These are phyloP conservation scores for Sinocyclocheilus anophthalmus DNA, from an alignment of 2,113 vertebrate species.

Conservation along the genomic window DNA sequence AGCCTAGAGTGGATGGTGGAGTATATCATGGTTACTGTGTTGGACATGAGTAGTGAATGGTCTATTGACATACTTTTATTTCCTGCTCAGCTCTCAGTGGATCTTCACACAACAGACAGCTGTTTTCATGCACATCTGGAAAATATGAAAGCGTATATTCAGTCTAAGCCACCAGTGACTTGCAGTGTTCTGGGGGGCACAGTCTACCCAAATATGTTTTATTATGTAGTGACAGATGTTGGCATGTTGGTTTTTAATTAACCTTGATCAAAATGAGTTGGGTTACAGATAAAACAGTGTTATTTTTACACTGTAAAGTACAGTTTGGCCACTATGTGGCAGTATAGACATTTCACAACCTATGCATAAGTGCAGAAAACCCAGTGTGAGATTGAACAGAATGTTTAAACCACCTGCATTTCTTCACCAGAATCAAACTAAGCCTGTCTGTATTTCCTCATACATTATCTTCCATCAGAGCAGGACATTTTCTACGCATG, in stretches of 20 bases:
- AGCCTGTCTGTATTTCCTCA: neutral
- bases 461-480: neutral
- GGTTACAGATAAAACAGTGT: neutral
- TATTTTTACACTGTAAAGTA: neutral
- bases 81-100: conserved; percentile 1
- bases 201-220: neutral
- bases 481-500: conserved; percentile 3
- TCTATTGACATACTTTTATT: conserved; percentile 39
- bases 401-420: neutral
- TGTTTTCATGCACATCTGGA: conserved; percentile 43
- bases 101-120: conserved; percentile 6
- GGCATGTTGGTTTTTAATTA: neutral
- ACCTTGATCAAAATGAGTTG: neutral
- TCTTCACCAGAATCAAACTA: neutral
- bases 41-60: conserved; percentile 21
- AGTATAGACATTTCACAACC: conserved; percentile 18
- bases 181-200: neutral
- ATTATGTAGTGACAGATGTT: neutral
- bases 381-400: neutral
- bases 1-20: too few relatives aligned
- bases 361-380: neutral
- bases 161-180: neutral
- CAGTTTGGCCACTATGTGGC: conserved; percentile 15
- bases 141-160: conserved; percentile 29
- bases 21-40: neutral